Percentiles rank a stretch among this genome's conserved stretches.
Evolutionary conservation across 2,113 vertebrate species (phyloP).

Genomic region (Mormyrus iriodes): DNA sequence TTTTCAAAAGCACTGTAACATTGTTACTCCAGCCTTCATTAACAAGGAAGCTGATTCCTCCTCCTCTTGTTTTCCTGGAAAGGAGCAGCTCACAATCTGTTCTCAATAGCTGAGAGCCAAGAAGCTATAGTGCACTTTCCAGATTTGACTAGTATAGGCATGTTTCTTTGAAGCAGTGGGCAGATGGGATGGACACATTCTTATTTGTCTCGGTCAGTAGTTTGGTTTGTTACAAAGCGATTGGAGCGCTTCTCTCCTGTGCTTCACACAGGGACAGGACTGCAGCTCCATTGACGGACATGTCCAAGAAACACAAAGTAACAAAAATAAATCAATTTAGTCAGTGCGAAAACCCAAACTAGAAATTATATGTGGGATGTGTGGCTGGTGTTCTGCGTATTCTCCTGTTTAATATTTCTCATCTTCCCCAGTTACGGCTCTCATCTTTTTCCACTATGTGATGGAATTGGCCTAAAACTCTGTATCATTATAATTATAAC

Average conservation of each 20-base stretch:
- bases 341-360: not conserved
- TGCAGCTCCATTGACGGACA: slow-evolving; percentile 9
- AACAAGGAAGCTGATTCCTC: not conserved
- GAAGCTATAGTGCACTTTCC: not conserved
- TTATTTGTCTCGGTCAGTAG: not conserved
- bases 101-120: not conserved
- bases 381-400: slow-evolving; percentile 2
- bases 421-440: not conserved
- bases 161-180: not conserved
- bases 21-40: not conserved
- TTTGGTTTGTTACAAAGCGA: not conserved
- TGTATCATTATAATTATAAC: slow-evolving; percentile 17
- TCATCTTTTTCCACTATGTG: slow-evolving; percentile 7
- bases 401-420: not conserved
- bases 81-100: not conserved
- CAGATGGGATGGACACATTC: not conserved
- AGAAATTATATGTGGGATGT: not conserved
- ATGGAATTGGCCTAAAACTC: slow-evolving; percentile 10
- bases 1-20: not conserved
- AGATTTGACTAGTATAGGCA: not conserved
- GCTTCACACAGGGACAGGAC: not conserved
- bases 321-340: not conserved
- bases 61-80: not conserved
- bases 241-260: not conserved
- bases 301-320: not conserved